Evolutionary conservation across 2,888 invertebrate genomes (phyloP).

Genomic region (Ellobium chinense): DNA sequence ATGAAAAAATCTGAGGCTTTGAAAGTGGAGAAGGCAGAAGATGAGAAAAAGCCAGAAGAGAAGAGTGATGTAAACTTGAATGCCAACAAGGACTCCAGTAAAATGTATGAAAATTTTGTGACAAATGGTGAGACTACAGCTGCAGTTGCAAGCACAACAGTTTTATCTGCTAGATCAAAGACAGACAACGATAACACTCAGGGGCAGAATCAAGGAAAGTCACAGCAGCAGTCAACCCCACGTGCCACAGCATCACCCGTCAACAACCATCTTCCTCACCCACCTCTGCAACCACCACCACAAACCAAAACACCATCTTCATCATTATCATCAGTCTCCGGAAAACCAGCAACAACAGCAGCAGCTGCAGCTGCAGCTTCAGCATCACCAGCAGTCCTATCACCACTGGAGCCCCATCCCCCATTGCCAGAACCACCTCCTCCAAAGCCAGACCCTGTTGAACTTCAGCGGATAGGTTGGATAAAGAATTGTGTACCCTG

Average conservation of each 20-base stretch:
- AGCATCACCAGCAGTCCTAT: not conserved
- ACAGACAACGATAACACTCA: not conserved
- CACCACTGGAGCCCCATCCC: slow-evolving; percentile 12
- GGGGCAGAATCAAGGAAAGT: not conserved
- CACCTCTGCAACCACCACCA: not conserved
- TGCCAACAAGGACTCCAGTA: not conserved
- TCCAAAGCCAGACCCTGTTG: slow-evolving; percentile 52
- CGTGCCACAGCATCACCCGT: not conserved
- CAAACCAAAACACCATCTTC: not conserved
- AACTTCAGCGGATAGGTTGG: slow-evolving; percentile 65
- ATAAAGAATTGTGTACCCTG: slow-evolving; percentile 73
- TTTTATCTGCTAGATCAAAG: not conserved
- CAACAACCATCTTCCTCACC: not conserved
- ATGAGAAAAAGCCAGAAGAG: not conserved
- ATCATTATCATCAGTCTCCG: not conserved
- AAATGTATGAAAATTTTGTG: slow-evolving; percentile 16
- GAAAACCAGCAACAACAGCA: not conserved
- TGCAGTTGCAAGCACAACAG: not conserved
- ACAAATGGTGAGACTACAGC: too few relatives aligned
- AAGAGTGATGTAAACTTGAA: slow-evolving; percentile 3
- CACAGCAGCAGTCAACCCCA: not conserved
- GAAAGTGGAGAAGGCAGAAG: not conserved
- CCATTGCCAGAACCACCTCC: slow-evolving; percentile 36
- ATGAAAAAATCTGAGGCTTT: not conserved
- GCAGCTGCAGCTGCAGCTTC: not conserved